Percentiles rank a stretch among this genome's conserved stretches.
Evolutionary conservation across 2,888 invertebrate genomes (phyloP).

Genomic region (Achlya flavicornis): DNA sequence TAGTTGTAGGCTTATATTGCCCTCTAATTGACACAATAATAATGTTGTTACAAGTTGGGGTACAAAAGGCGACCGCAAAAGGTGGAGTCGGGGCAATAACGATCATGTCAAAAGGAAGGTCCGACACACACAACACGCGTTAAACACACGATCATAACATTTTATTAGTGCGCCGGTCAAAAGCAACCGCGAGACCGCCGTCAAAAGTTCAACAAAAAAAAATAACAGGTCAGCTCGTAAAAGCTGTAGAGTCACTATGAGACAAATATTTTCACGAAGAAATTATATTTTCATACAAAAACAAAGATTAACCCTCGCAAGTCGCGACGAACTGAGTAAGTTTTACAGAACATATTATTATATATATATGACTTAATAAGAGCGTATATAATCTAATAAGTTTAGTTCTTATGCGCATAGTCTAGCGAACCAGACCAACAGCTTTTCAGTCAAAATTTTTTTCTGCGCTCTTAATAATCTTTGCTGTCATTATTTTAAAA

Average conservation of each 20-base stretch:
- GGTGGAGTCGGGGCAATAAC: conserved; percentile 75
- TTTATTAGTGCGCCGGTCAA: conserved; percentile 83
- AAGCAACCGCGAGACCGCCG: conserved; percentile 80
- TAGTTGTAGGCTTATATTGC: conserved; percentile 69
- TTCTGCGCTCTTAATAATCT: background rate
- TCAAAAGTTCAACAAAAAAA: conserved; percentile 80
- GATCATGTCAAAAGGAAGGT: conserved; percentile 81
- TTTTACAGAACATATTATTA: background rate
- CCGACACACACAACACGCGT: conserved; percentile 81
- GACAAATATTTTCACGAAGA: conserved; percentile 62
- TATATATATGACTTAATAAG: background rate
- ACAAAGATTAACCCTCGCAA: background rate
- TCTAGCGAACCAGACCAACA: background rate
- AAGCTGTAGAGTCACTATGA: conserved; percentile 75
- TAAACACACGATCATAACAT: conserved; percentile 84
- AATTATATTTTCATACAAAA: background rate
- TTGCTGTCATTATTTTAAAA: background rate
- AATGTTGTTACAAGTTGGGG: conserved; percentile 74
- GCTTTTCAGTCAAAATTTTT: background rate
- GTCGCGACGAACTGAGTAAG: background rate
- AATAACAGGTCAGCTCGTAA: conserved; percentile 80
- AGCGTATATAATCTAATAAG: background rate
- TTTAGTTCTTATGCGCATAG: background rate
- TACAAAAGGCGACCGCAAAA: conserved; percentile 78
- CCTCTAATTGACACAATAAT: conserved; percentile 80